Evolutionary conservation across 2,797 vertebrate genomes (phyloP).

Genomic region (Silurus lanzhouensis): DNA sequence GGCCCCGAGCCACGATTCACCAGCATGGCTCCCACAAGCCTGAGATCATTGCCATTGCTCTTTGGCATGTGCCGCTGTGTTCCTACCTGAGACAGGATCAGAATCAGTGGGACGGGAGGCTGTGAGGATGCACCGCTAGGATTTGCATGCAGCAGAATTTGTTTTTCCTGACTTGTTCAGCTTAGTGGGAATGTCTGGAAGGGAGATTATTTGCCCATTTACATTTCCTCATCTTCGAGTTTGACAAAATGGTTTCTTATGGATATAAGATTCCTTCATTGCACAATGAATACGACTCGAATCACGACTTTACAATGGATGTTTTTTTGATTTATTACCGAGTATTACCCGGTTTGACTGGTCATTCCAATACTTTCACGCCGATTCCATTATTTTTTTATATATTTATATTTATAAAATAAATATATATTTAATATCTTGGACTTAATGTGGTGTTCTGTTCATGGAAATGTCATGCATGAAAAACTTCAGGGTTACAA

Average conservation of each 20-base stretch:
- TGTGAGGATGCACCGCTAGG: not conserved
- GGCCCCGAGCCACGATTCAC: constrained; percentile 93
- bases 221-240: not conserved
- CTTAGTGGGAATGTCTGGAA: constrained; percentile 1
- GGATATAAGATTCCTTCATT: not conserved
- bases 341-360: not conserved
- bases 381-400: too few relatives aligned
- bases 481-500: not conserved
- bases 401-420: too few relatives aligned
- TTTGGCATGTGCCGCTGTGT: constrained; percentile 13
- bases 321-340: not conserved
- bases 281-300: not conserved
- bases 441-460: not conserved
- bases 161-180: constrained; percentile 25
- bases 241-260: not conserved
- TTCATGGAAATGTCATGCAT: not conserved
- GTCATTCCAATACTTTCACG: not conserved
- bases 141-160: constrained; percentile 54
- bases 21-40: constrained; percentile 59
- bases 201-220: constrained; percentile 1
- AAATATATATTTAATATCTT: not conserved
- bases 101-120: constrained; percentile 16
- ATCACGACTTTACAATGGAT: not conserved
- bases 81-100: not conserved
- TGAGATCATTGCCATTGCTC: constrained; percentile 18